Evolutionary conservation across 2,797 vertebrate genomes (phyloP), one percentile per base, ranked within the genome.

Genomic region (Enoplosus armatus): DNA sequence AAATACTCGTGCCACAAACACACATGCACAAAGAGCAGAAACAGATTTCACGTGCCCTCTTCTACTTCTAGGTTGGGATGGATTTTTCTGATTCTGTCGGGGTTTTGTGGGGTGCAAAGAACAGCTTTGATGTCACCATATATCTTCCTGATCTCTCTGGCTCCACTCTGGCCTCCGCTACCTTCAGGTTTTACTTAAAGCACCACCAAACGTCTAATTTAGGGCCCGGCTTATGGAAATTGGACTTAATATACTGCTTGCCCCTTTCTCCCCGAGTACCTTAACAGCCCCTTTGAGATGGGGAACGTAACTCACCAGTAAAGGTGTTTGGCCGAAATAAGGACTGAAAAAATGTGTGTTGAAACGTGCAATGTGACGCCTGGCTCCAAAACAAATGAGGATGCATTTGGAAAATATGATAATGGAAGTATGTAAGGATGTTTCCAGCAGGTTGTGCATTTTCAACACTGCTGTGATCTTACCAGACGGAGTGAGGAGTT

Each of bases 131-230:
- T 93, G 91, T 91, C 86, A 78, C 74, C 87, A 76, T 93, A 93
- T 91, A 93, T 95, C 93, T 93, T 89, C 63, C 62, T 90, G 91
- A 94, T 89, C 90, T 90, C 84, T 75, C 82, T 76, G 87, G 88
- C 89, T 93, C 89, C 85, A 53, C 81, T 77, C 80, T 74, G 89
- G 76, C 86, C 84, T 88, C 64, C 2, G 10, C 51, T 89, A 79
- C 85, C 75, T 87, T 87, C 85, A 90, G 87, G 82, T 91, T 90
- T 86, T 72, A 89, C 82, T 92, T 87, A 92, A 90, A 88, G 76
- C 80, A 78, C 75, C 72, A 87, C 81, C 83, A 77, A 90, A 83
- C 5, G 74, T 90, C 85, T 90, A 86, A 92, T 93, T 93, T 92
- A 92, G 79, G 75, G 72, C 80, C 75, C 6, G 87, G 87, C 90